Evolutionary conservation across 2,113 vertebrate species (phyloP), one percentile per base, ranked within the genome.

Genomic region (Osmerus mordax): DNA sequence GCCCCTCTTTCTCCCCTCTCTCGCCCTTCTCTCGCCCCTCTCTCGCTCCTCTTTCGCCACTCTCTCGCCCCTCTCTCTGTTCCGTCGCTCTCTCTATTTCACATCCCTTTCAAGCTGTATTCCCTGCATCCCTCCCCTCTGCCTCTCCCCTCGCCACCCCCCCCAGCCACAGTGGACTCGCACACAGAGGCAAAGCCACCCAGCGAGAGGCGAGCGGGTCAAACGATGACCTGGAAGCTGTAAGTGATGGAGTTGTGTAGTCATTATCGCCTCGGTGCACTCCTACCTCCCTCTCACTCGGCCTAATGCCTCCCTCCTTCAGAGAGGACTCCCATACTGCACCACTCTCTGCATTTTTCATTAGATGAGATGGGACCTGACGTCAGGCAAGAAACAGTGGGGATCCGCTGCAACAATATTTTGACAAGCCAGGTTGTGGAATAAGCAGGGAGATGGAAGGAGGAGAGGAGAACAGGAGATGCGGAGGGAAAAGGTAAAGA

Each of bases 341-440:
- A 67, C 76, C 79, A 78, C 68, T 66, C 47, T 79, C 81, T 83
- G 77, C 74, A 85, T 87, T 86, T 86, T 85, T 81, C 79, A 88
- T 85, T 76, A 86, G 79, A 85, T 58, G 74, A 87, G 80, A 89
- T 85, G 78, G 74, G 69, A 80, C 76, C 78, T 87, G 84, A 86
- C 76, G 73, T 53, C 73, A 80, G 76, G 80, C 82, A 80, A 86
- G 72, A 75, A 84, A 87, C 86, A 81, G 84, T 77, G 76, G 77
- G 78, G 81, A 74, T 75, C 78, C 63, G 75, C 74, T 78, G 59
- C 36, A 85, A 78, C 75, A 89, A 87, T 87, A 88, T 87, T 91
- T 87, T 88, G 87, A 88, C 83, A 88, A 73, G 83, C 71, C 66
- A 47, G 76, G 71, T 79, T 21, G 54, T 61, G 76, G 77, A 83